A percentile compares a stretch with the other conserved stretches of the same genome.
These are phyloP conservation scores for Paralvinella palmiformis DNA, from an alignment of 1,140 invertebrate species.

Conservation along the genomic window DNA sequence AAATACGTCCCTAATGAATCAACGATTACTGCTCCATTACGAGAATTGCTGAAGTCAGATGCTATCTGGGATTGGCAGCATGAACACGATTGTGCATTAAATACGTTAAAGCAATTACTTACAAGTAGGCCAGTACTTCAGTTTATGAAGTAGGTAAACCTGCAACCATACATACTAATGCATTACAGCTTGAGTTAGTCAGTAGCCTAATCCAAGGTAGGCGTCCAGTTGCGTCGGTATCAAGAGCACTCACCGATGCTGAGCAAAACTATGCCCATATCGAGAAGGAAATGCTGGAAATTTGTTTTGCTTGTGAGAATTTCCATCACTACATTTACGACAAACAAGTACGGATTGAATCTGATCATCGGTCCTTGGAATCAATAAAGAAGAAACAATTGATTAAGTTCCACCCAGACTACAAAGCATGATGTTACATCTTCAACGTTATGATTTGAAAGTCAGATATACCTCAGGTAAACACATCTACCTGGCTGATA, in stretches of 20 bases:
- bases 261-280: conserved; percentile 52
- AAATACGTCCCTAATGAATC: conserved; percentile 20
- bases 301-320: conserved; percentile 47
- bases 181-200: conserved; percentile 39
- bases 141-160: conserved; percentile 27
- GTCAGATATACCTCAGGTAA: no score
- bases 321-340: conserved; percentile 48
- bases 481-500: no score
- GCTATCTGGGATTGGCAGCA: conserved; percentile 4
- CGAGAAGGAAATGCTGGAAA: conserved; percentile 52
- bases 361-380: conserved; percentile 44
- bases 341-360: conserved; percentile 24
- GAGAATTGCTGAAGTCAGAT: conserved; percentile 5
- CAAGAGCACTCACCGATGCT: conserved; percentile 40
- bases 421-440: conserved; percentile 48
- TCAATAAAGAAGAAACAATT: conserved; percentile 47
- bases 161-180: conserved; percentile 28
- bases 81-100: conserved; percentile 14
- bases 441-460: conserved; percentile 51
- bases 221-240: conserved; percentile 49
- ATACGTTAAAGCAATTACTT: conserved; percentile 23
- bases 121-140: conserved; percentile 23
- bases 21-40: not conserved
- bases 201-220: conserved; percentile 48
- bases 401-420: conserved; percentile 42